Evolutionary conservation across 2,797 vertebrate species (phyloP), one percentile per base, ranked within the genome.

Genomic region (Poeciliopsis turneri): DNA sequence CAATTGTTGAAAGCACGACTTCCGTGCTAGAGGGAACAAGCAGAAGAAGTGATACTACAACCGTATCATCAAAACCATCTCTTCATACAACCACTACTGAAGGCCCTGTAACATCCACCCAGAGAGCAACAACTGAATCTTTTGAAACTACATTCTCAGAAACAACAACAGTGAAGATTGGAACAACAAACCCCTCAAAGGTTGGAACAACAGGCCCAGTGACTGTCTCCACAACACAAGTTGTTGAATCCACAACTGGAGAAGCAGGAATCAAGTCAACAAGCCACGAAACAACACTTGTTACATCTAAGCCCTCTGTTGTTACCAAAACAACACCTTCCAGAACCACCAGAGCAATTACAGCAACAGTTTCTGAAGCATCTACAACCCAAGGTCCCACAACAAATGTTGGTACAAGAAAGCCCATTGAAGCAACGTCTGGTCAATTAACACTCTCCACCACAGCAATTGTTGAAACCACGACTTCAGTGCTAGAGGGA

Each of bases 311-410:
- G 5, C 68, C 84, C 1, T 51, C 75, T 5, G 13, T 74, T 15
- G 4, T 64, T 36, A 64, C 59, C 30, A 36, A 64, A 36, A 64
- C 59, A 15, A 61, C 59, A 36, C 59, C 15, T 18, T 18, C 30
- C 15, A 9, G 30, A 36, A 8, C 30, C 30, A 33, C 59, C 0
- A 30, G 15, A 4, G 13, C 6, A 20, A 2, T 18, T 16, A 64
- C 59, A 36, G 0, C 68, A 23, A 46, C 23, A 46, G 4, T 33
- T 0, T 0, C 0, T 6, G 66, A 41, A 77, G 33, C 41, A 25
- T 79, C 70, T 1, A 39, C 49, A 61, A 6, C 59, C 30, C 12
- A 7, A 18, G 30, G 59, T 61, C 30, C 2, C 1, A 15, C 13
- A 33, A 61, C 30, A 0, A 61, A 2, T 0, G 4, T 16, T 11